Conservation (phyloP, 2,797 vertebrate species). For the Neosilurus hyrtlii region DNA sequence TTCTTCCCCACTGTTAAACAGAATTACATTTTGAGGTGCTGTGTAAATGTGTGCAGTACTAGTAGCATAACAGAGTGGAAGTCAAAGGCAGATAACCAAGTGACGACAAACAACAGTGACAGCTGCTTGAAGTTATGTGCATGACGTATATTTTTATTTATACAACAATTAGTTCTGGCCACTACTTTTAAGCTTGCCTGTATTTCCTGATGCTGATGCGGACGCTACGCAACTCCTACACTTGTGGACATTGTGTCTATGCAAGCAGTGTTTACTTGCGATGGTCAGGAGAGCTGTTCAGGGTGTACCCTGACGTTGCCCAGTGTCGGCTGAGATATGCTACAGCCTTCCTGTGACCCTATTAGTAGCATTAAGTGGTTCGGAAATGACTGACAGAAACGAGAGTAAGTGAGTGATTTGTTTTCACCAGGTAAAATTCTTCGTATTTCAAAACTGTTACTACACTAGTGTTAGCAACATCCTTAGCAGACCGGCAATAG, state of each 20-base stretch:
- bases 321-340: too few species aligned
- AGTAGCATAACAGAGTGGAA: background rate
- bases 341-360: too few species aligned
- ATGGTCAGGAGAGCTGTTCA: too few species aligned
- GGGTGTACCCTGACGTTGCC: too few species aligned
- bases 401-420: too few species aligned
- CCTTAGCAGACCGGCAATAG: background rate
- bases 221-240: too few species aligned
- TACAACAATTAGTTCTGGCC: background rate
- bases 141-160: background rate
- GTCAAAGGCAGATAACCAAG: background rate
- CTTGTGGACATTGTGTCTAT: too few species aligned
- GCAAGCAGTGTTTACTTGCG: too few species aligned
- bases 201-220: too few species aligned
- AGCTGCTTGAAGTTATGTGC: background rate
- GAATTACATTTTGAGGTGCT: slow-evolving; percentile 62
- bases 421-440: background rate
- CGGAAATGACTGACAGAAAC: too few species aligned
- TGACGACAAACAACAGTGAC: background rate
- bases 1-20: slow-evolving; percentile 64
- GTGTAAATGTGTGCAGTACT: slow-evolving; percentile 50
- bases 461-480: background rate
- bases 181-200: background rate
- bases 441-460: background rate
- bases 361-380: too few species aligned